These are phyloP conservation scores for Antennarius maculatus DNA, from an alignment of 2,797 vertebrate species.

Conservation along the genomic window DNA sequence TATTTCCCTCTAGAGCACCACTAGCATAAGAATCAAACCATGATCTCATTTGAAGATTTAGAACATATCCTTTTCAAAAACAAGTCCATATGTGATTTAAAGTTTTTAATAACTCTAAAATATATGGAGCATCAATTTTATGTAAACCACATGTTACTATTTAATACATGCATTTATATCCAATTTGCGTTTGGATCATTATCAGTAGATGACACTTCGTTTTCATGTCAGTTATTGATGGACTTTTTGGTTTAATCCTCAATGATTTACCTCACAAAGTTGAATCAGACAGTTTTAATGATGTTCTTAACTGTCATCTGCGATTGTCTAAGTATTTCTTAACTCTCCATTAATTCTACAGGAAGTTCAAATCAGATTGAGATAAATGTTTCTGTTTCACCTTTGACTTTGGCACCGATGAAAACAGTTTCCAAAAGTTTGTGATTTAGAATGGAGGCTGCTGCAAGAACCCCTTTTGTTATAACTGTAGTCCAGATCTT, in stretches of 20 bases:
- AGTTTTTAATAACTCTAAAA: background rate
- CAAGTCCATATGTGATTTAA: background rate
- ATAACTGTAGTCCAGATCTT: too few species aligned
- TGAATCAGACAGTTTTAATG: background rate
- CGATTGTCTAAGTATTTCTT: background rate
- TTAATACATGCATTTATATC: background rate
- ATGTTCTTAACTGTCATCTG: background rate
- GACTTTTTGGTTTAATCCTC: too few species aligned
- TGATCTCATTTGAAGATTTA: constrained; percentile 22
- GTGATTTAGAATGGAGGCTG: too few species aligned
- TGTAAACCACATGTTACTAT: background rate
- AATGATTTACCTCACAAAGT: too few species aligned
- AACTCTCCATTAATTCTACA: background rate
- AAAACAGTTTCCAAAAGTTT: constrained; percentile 29
- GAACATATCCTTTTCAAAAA: constrained; percentile 14
- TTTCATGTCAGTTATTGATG: background rate
- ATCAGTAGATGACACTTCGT: background rate
- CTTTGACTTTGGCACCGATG: constrained; percentile 17
- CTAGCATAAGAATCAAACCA: background rate
- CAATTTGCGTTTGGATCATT: background rate
- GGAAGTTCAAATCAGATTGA: background rate
- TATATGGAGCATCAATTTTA: background rate
- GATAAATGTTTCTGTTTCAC: constrained; percentile 8
- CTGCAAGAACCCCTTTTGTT: too few species aligned
- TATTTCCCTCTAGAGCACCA: constrained; percentile 5